Evolutionary conservation across 2,113 vertebrate genomes (phyloP).

Genomic region (Monarcha castaneiventris): DNA sequence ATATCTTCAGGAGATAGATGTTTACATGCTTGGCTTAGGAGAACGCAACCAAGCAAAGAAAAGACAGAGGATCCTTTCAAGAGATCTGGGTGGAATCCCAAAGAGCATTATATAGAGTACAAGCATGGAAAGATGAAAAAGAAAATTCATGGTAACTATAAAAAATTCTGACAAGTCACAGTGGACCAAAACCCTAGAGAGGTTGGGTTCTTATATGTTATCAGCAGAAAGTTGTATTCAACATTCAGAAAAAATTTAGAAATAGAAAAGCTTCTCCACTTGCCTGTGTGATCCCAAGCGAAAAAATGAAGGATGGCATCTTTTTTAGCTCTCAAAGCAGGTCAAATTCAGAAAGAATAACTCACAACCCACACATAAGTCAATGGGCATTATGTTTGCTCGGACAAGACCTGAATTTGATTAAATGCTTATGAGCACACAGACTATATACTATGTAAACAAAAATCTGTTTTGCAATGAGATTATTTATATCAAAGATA

Average conservation of each 20-base stretch:
- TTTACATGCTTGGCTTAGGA: background rate
- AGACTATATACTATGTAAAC: background rate
- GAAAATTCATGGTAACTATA: background rate
- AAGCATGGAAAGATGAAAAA: background rate
- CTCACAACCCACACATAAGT: background rate
- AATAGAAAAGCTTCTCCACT: background rate
- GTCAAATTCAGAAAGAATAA: conserved; percentile 7
- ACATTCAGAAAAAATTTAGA: background rate
- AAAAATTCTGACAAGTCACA: background rate
- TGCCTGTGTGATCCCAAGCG: background rate
- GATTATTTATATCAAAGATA: background rate
- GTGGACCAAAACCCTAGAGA: background rate
- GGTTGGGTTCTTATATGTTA: background rate
- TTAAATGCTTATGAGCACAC: background rate
- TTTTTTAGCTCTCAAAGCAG: background rate
- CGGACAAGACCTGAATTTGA: conserved; percentile 35
- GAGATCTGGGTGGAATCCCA: background rate
- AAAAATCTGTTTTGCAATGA: background rate
- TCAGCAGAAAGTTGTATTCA: background rate
- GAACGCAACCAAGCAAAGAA: background rate
- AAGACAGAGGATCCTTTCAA: conserved; percentile 2
- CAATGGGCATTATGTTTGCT: conserved; percentile 31
- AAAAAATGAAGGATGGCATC: background rate
- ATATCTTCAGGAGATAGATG: background rate
- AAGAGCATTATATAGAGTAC: background rate